A percentile compares a stretch with the other conserved stretches of the same genome.
Evolutionary conservation across 2,888 invertebrate genomes (phyloP).

Genomic region (Coleophora flavipennella): DNA sequence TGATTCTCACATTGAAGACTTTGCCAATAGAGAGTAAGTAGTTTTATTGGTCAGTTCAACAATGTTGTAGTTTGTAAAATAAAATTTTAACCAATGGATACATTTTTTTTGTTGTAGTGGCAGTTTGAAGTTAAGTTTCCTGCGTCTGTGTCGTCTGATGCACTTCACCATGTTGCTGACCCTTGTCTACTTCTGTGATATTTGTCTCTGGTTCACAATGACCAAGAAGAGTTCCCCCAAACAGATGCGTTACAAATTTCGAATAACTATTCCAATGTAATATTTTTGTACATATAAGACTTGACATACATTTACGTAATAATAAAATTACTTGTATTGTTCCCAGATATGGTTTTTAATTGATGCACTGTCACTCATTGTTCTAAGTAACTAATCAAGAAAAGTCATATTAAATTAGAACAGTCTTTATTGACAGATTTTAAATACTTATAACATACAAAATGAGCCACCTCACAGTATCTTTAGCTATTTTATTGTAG

Average conservation of each 20-base stretch:
- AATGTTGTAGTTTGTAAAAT: neutral
- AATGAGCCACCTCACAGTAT: slow-evolving; percentile 7
- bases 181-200: slow-evolving; percentile 57
- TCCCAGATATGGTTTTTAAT: slow-evolving; percentile 2
- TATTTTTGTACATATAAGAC: slow-evolving; percentile 13
- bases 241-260: slow-evolving; percentile 42
- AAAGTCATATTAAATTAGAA: slow-evolving; percentile 26
- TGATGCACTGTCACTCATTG: neutral
- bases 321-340: slow-evolving; percentile 8
- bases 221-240: slow-evolving; percentile 46
- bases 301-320: slow-evolving; percentile 5
- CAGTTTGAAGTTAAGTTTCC: slow-evolving; percentile 52
- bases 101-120: slow-evolving; percentile 38
- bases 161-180: slow-evolving; percentile 59
- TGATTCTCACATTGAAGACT: slow-evolving; percentile 43
- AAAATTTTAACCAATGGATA: neutral
- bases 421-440: slow-evolving; percentile 61
- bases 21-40: slow-evolving; percentile 56
- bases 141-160: slow-evolving; percentile 50
- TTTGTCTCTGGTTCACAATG: slow-evolving; percentile 59
- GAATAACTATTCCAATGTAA: slow-evolving; percentile 33
- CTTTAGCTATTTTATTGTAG: slow-evolving; percentile 22
- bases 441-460: slow-evolving; percentile 36
- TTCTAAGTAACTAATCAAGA: neutral
- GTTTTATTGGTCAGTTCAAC: slow-evolving; percentile 1